phyloP scores from a whole-genome alignment of 1,140 invertebrate genomes.

The Drosophila kohkoa region DNA sequence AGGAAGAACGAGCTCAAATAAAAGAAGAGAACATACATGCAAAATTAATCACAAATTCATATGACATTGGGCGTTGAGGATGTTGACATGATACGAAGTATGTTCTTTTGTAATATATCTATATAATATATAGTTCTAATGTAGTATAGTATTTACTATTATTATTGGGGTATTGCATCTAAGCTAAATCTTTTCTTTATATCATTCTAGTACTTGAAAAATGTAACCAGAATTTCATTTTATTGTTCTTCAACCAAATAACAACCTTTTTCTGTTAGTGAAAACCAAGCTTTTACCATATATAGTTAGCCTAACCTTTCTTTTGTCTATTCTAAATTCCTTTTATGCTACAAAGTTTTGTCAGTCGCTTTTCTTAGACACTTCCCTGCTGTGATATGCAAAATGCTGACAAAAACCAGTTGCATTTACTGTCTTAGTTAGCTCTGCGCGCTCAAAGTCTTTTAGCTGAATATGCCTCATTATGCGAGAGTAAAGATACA shows the following conservation, averaged over 20 bases:
- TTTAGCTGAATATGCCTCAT: conserved; percentile 31
- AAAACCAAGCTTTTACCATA: no score
- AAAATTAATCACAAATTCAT: background rate
- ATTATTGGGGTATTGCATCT: no score
- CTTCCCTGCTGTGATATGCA: conserved; percentile 7
- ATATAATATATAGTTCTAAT: no score
- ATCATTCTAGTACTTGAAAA: no score
- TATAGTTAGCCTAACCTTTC: background rate
- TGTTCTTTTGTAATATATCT: no score
- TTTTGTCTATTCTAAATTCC: background rate
- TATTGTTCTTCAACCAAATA: no score
- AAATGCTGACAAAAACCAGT: conserved; percentile 50
- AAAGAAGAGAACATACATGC: background rate
- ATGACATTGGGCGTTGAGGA: background rate
- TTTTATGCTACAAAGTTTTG: background rate
- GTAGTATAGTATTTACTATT: no score
- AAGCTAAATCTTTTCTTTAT: no score
- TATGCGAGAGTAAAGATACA: conserved; percentile 22
- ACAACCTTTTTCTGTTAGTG: no score
- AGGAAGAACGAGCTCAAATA: background rate
- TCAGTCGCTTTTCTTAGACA: background rate
- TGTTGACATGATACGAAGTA: background rate
- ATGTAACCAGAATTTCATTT: no score
- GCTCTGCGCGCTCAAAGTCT: conserved; percentile 17
- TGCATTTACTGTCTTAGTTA: conserved; percentile 65